Percentiles rank a stretch among this genome's conserved stretches.
Evolutionary conservation across 2,113 vertebrate species (phyloP).

Genomic region (Mobula birostris): DNA sequence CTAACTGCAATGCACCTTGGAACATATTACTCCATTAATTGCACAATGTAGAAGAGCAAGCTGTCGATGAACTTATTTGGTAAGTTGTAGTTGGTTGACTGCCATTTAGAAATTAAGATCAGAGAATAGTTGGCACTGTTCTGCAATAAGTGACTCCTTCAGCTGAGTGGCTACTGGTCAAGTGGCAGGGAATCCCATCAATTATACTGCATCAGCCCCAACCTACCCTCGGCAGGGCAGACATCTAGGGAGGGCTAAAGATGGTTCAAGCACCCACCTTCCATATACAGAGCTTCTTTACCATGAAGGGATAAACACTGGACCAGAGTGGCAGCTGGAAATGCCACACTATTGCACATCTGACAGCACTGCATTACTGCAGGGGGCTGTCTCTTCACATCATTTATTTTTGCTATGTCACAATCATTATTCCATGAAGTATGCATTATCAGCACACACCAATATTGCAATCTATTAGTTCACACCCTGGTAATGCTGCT

Average conservation of each 20-base stretch:
- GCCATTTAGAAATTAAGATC: neutral
- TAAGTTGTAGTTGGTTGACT: neutral
- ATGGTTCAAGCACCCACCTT: too few species aligned
- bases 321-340: neutral
- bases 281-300: neutral
- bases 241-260: neutral
- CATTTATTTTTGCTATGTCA: neutral
- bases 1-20: neutral
- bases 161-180: neutral
- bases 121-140: neutral
- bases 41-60: neutral
- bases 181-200: neutral
- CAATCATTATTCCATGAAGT: neutral
- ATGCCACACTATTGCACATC: neutral
- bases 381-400: neutral
- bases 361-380: neutral
- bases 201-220: neutral
- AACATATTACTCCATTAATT: too few species aligned
- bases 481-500: neutral
- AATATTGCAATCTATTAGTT: neutral
- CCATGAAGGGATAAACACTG: neutral
- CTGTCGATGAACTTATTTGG: neutral
- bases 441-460: neutral
- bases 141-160: neutral
- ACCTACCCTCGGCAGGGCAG: neutral